Conservation (phyloP, 2,797 vertebrate species). For the Zalophus californianus region DNA sequence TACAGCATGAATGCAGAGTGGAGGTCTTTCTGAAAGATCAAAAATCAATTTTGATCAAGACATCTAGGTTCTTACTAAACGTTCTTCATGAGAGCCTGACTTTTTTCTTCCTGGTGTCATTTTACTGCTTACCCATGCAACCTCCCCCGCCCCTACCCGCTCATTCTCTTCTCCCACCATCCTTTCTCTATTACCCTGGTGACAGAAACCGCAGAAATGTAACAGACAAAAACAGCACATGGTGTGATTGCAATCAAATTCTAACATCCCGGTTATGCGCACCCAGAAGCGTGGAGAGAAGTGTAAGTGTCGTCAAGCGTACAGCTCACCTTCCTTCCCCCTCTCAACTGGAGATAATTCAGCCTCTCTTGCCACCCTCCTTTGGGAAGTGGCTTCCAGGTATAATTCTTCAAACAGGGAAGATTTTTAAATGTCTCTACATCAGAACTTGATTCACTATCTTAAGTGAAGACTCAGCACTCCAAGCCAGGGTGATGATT, state of each 20-base stretch:
- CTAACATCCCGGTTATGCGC: not conserved
- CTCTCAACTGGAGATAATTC: not conserved
- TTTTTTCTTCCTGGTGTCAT: constrained; percentile 29
- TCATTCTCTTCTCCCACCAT: not conserved
- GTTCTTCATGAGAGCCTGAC: not conserved
- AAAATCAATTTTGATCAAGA: constrained; percentile 75
- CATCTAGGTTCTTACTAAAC: constrained; percentile 22
- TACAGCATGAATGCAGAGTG: not conserved
- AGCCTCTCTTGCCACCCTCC: not conserved
- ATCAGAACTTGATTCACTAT: not conserved
- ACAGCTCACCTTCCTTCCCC: not conserved
- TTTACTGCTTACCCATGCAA: constrained; percentile 48
- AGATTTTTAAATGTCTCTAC: not conserved
- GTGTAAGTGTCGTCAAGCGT: not conserved
- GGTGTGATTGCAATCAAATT: not conserved
- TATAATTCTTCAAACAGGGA: not conserved
- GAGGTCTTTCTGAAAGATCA: constrained; percentile 15
- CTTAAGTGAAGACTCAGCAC: not conserved
- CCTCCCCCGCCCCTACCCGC: not conserved
- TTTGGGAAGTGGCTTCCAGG: constrained; percentile 14
- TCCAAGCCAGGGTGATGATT: not conserved
- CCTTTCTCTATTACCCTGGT: not conserved
- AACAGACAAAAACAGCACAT: not conserved
- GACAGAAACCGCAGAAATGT: not conserved
- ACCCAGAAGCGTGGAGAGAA: not conserved